Percentiles rank a stretch among this genome's conserved stretches.
Conservation (phyloP, 2,888 invertebrate genomes). For the Heliothis peltigera region DNA sequence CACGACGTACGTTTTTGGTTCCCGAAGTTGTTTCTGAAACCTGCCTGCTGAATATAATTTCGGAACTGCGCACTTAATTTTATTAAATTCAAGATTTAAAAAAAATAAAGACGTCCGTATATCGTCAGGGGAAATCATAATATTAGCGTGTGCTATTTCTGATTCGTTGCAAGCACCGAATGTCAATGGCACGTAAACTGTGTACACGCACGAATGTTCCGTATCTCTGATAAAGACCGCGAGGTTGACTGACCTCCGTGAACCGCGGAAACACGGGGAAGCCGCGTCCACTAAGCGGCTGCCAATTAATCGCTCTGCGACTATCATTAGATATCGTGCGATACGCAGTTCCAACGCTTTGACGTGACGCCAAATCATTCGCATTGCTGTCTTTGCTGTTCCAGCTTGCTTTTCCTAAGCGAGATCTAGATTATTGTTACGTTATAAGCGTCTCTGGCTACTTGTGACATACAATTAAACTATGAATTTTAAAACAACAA, state of each 20-base stretch:
- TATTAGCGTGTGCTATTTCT: constrained; percentile 74
- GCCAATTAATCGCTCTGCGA: constrained; percentile 66
- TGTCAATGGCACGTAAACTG: constrained; percentile 85
- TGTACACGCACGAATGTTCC: constrained; percentile 66
- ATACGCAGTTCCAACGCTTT: constrained; percentile 60
- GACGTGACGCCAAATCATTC: constrained; percentile 60
- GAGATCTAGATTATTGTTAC: constrained; percentile 9
- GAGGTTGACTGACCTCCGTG: constrained; percentile 77
- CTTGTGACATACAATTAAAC: no score
- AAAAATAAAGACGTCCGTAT: constrained; percentile 62
- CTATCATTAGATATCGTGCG: constrained; percentile 62
- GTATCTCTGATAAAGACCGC: constrained; percentile 72
- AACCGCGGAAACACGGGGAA: constrained; percentile 62
- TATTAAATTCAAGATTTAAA: constrained; percentile 60
- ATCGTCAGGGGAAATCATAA: constrained; percentile 63
- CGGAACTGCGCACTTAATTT: constrained; percentile 48
- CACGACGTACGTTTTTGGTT: constrained; percentile 25
- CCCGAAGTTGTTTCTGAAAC: constrained; percentile 16
- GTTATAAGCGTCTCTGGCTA: neutral
- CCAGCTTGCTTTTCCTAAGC: constrained; percentile 5
- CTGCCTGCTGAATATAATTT: constrained; percentile 15
- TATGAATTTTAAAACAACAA: neutral
- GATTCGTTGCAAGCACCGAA: constrained; percentile 72
- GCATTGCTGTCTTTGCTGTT: constrained; percentile 41
- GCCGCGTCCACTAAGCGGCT: constrained; percentile 62